Percentiles rank a stretch among this genome's conserved stretches.
phyloP scores from a whole-genome alignment of 2,797 vertebrate genomes.

The Hydrolagus colliei region DNA sequence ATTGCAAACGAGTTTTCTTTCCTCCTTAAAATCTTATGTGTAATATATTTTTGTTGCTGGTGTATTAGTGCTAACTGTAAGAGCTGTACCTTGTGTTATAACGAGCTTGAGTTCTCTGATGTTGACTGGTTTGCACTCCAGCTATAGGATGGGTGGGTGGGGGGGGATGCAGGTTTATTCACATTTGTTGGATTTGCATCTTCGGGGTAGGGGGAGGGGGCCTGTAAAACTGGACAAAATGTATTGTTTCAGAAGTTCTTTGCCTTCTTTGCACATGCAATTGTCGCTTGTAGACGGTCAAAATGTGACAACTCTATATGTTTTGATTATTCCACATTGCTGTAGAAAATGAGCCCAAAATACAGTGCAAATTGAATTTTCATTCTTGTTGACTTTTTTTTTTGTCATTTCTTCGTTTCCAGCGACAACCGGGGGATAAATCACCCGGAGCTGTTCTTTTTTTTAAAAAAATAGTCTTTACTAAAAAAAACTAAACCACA shows the following conservation, averaged over 20 bases:
- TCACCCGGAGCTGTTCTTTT: too few relatives aligned
- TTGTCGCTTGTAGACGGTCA: conserved; percentile 37
- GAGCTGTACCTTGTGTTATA: conserved; percentile 65
- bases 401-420: neutral
- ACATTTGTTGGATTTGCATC: conserved; percentile 37
- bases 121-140: conserved; percentile 41
- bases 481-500: too few relatives aligned
- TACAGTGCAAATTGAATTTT: conserved; percentile 30
- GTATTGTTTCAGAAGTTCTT: conserved; percentile 37
- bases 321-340: conserved; percentile 29
- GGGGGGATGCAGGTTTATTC: neutral
- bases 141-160: neutral
- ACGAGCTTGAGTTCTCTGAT: conserved; percentile 67
- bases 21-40: conserved; percentile 61
- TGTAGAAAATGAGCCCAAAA: conserved; percentile 34
- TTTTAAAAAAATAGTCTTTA: too few relatives aligned
- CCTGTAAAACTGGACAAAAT: conserved; percentile 47
- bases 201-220: neutral
- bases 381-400: neutral
- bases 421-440: neutral
- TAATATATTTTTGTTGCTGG: conserved; percentile 52
- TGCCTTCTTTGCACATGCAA: conserved; percentile 56
- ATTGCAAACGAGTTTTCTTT: conserved; percentile 76
- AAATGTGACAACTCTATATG: conserved; percentile 27
- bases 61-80: conserved; percentile 75